Conservation (phyloP, 2,797 vertebrate genomes). For the Malurus leucopterus region DNA sequence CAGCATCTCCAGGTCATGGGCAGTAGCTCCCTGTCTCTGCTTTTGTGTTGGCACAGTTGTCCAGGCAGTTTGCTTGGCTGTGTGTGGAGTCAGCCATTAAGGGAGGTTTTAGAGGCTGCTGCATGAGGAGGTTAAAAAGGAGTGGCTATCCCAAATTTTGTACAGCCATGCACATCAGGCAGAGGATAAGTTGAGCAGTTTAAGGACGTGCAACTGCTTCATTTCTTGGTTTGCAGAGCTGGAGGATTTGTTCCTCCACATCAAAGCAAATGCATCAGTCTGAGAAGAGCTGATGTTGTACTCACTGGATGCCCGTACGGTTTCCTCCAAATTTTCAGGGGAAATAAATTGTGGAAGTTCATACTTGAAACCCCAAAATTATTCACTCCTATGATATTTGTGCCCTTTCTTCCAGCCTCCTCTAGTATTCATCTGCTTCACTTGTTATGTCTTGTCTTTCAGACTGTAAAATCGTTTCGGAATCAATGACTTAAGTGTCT, state of each 20-base stretch:
- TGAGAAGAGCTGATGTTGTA: not conserved
- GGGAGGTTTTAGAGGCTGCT: not conserved
- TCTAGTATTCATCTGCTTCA: not conserved
- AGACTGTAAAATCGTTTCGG: not conserved
- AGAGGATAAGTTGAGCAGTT: not conserved
- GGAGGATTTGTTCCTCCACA: not conserved
- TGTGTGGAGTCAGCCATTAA: not conserved
- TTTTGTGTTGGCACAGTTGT: not conserved
- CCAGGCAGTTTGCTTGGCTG: not conserved
- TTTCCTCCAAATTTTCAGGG: not conserved
- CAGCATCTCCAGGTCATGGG: slow-evolving; percentile 30
- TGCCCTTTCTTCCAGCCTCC: not conserved
- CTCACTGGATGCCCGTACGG: not conserved
- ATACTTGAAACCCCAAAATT: not conserved
- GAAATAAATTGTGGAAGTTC: not conserved
- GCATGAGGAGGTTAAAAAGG: not conserved
- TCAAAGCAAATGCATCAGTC: not conserved
- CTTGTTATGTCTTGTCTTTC: not conserved
- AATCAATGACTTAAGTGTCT: not conserved
- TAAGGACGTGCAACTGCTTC: not conserved
- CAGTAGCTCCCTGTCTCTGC: not conserved
- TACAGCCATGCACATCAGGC: not conserved
- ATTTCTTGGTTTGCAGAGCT: not conserved
- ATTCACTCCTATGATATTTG: not conserved
- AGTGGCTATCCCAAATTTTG: not conserved